Base-by-base conservation (phyloP, 1,140 invertebrate genomes). In the Tetramorium alpestre region DNA sequence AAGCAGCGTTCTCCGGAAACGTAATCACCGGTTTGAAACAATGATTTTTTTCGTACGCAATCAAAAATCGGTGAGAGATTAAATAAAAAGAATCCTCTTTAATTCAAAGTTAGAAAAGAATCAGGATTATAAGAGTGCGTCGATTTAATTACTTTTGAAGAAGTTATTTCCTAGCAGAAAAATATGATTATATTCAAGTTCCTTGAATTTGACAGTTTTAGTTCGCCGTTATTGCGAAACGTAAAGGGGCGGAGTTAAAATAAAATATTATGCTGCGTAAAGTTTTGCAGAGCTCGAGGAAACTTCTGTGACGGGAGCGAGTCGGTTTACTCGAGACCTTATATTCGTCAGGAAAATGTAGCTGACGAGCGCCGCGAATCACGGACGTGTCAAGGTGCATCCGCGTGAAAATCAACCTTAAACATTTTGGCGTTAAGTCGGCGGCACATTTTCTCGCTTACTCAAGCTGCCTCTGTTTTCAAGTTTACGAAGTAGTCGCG, bases 321-420 rank as follows among this genome's bases (percentile, higher is more conserved):
- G 73, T 64, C 38, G 62, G 82, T 80, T 85, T 65, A 67, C 62
- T 78, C 47, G 8, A 25, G 49, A 80, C 47, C 75, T 80, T 64
- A 85, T 70, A 80, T 67, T 85, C 75, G 72, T 28, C 62, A 60
- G 47, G 84, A 80, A 80, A 85, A 80, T 65, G 33, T 85, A 62
- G 18, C 56, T 84, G 84, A 76, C 82, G 72, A 85, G 73, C 47
- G 25, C 58, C 73, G 33, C 62, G 84, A 85, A 65, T 85, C 84
- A 65, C 49, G 47, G 72, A 54, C 41, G 72, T 78, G 75, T 76
- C 72, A 78, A 80, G 75, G 28, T 85, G 73, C 84, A 85, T 85
- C 84, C 84, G 84, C 84, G 84, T 80, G 84, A 85, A 85, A 85
- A 80, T 80, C 58, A 85, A 49, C 84, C 84, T 85, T 85, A 85